Base-by-base conservation (phyloP, 2,888 invertebrate species). In the Troides aeacus region DNA sequence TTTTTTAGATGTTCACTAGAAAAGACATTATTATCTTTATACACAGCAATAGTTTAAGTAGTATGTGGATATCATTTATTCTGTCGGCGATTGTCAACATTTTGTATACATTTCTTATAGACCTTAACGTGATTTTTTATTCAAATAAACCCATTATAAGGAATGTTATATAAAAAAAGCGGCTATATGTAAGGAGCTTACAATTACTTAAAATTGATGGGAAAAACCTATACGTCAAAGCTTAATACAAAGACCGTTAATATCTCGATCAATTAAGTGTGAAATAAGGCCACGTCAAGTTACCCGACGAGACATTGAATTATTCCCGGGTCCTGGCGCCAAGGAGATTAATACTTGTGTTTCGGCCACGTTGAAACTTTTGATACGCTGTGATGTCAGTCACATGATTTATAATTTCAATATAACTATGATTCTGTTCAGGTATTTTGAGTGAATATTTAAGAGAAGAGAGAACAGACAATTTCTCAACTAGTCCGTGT, bases 261-360 rank as follows among this genome's bases (percentile, higher is more conserved):
- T 69, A 69, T 69, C 69, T 62, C 57, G 46, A 65, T 74, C 78
- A 82, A 81, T 84, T 82, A 83, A 79, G 75, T 77, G 77, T 79
- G 78, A 82, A 83, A 84, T 79, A 75, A 78, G 81, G 79, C 79
- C 79, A 78, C 74, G 77, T 79, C 78, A 79, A 77, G 76, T 81
- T 79, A 78, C 73, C 72, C 74, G 67, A 71, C 72, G 76, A 80
- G 77, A 78, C 77, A 77, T 75, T 78, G 76, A 75, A 76, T 76
- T 74, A 73, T 71, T 71, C 71, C 75, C 72, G 69, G 71, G 66
- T 73, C 74, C 60, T 46, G 64, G 64, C 63, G 53, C 50, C 50
- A 21, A 50, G 50, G 60, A 64, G 64, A 68, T 64, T 68, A 68
- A 64, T 63, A 68, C 46, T 36, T 23, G 53, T 36, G 39, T 56